phyloP scores from a whole-genome alignment of 2,888 invertebrate species.

The Drepana falcataria region DNA sequence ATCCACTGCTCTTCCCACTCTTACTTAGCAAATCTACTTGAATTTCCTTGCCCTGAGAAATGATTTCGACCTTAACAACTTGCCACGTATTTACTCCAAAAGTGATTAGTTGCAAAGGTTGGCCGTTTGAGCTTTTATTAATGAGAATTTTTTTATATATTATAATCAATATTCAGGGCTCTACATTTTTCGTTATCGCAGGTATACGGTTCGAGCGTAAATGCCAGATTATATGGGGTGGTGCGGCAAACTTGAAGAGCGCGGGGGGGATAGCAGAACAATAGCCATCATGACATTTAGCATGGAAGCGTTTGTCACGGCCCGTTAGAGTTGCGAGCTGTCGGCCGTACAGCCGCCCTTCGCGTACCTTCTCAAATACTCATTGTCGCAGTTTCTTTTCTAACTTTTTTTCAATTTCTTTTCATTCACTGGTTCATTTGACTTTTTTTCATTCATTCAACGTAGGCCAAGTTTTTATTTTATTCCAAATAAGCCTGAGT shows the following conservation, averaged over 20 bases:
- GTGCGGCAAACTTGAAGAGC: constrained; percentile 31
- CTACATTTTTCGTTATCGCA: constrained; percentile 59
- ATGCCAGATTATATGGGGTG: constrained; percentile 61
- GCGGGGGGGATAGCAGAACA: constrained; percentile 55
- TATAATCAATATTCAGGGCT: constrained; percentile 47
- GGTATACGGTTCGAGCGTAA: constrained; percentile 60
- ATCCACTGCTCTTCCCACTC: constrained; percentile 39
- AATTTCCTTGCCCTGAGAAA: constrained; percentile 31
- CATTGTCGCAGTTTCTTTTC: constrained; percentile 40
- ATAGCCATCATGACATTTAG: constrained; percentile 78
- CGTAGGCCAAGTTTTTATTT: constrained; percentile 9
- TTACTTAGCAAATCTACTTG: constrained; percentile 36
- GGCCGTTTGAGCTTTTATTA: constrained; percentile 10
- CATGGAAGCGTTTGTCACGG: constrained; percentile 76
- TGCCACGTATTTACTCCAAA: neutral
- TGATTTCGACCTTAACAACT: neutral
- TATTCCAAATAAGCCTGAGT: neutral
- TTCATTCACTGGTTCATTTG: constrained; percentile 28
- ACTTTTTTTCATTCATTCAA: constrained; percentile 28
- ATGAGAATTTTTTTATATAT: constrained; percentile 15
- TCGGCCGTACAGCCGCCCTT: constrained; percentile 60
- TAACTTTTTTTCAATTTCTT: constrained; percentile 30
- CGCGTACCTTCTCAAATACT: constrained; percentile 53
- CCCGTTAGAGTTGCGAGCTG: constrained; percentile 64
- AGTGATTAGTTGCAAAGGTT: constrained; percentile 20